These are phyloP conservation scores for Meteorus sp. DNA, from an alignment of 1,140 invertebrate genomes.

Conservation along the genomic window DNA sequence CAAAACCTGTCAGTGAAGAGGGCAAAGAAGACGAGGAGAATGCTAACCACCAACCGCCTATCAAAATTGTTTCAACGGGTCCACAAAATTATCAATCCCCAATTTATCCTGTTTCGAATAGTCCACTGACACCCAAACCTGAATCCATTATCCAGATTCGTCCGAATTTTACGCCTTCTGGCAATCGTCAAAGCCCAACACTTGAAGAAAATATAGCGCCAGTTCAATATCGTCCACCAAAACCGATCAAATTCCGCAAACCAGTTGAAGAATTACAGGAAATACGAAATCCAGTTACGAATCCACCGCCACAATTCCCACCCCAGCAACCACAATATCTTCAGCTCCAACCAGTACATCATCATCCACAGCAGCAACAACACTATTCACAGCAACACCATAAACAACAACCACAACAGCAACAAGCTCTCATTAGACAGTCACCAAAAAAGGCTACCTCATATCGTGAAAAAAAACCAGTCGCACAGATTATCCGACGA, in stretches of 20 bases:
- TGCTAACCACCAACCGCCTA: neutral
- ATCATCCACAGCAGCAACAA: too few species aligned
- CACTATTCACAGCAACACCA: slow-evolving; percentile 34
- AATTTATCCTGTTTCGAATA: slow-evolving; percentile 47
- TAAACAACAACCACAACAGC: slow-evolving; percentile 29
- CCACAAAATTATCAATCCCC: slow-evolving; percentile 57
- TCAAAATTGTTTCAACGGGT: slow-evolving; percentile 44
- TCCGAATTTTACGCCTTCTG: slow-evolving; percentile 46
- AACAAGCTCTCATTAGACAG: slow-evolving; percentile 22
- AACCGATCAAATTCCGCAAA: slow-evolving; percentile 32
- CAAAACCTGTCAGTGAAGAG: slow-evolving; percentile 24
- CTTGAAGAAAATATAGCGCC: slow-evolving; percentile 33
- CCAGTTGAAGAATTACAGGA: slow-evolving; percentile 26
- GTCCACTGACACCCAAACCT: slow-evolving; percentile 35
- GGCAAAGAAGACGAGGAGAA: slow-evolving; percentile 19
- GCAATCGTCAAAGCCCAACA: slow-evolving; percentile 44
- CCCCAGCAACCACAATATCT: too few species aligned
- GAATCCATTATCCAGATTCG: slow-evolving; percentile 50
- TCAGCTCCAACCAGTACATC: too few species aligned
- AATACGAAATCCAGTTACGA: slow-evolving; percentile 8
- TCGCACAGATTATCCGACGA: slow-evolving; percentile 65
- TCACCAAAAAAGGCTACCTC: slow-evolving; percentile 12
- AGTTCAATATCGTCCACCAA: slow-evolving; percentile 41
- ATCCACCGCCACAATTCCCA: too few species aligned
- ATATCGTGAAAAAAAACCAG: slow-evolving; percentile 65